These are phyloP conservation scores for Callionymus lyra DNA, from an alignment of 2,113 vertebrate species.

Conservation along the genomic window DNA sequence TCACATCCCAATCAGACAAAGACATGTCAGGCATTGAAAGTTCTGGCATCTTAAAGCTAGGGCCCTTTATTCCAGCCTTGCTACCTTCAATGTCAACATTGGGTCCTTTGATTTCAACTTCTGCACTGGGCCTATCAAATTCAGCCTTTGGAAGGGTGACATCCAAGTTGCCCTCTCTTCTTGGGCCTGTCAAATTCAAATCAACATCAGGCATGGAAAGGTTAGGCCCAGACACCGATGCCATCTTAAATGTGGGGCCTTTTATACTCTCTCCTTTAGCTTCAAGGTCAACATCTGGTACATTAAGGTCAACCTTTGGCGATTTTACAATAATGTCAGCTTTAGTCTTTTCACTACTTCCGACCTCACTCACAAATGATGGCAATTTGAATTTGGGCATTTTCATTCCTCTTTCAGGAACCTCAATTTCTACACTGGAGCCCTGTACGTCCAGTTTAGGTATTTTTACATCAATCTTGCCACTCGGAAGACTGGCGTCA, in stretches of 20 bases:
- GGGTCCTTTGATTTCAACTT: conserved; percentile 1
- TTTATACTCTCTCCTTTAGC: conserved; percentile 36
- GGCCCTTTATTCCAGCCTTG: conserved; percentile 6
- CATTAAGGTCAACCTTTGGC: not conserved
- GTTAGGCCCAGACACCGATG: not conserved
- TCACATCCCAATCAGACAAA: conserved; percentile 30
- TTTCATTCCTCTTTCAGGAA: not conserved
- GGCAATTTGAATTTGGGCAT: conserved; percentile 5
- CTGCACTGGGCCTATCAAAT: conserved; percentile 2
- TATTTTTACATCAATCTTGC: conserved; percentile 2
- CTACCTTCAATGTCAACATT: conserved; percentile 3
- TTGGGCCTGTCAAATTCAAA: not conserved
- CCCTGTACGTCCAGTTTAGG: not conserved
- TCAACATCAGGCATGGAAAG: conserved; percentile 10
- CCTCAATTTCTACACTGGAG: conserved; percentile 3
- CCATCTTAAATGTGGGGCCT: conserved; percentile 25
- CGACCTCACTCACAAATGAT: not conserved
- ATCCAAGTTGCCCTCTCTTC: no score
- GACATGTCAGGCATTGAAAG: conserved; percentile 13
- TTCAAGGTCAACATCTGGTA: conserved; percentile 41
- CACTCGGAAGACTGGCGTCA: conserved; percentile 1
- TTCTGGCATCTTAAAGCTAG: conserved; percentile 8
- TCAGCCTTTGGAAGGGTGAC: not conserved
- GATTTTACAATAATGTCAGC: not conserved
- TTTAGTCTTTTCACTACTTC: not conserved